Conservation (phyloP, 2,113 vertebrate genomes). For the Mandrillus leucophaeus region DNA sequence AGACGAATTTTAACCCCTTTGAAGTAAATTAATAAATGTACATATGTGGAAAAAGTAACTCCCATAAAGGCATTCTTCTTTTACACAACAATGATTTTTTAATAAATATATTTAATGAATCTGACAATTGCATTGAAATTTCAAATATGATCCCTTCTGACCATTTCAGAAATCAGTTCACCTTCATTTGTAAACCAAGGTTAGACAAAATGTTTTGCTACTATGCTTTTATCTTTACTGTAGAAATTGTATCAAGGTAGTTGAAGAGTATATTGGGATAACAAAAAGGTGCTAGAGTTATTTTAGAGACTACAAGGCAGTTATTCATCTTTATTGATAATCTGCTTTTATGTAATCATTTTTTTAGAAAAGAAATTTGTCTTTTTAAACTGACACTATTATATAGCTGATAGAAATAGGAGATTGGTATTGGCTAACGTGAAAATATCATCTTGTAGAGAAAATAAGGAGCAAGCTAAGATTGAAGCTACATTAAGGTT, state of each 20-base stretch:
- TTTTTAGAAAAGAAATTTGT: not conserved
- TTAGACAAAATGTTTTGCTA: conserved; percentile 19
- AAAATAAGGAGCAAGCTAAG: not conserved
- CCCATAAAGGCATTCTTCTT: conserved; percentile 24
- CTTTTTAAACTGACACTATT: not conserved
- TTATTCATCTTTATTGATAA: not conserved
- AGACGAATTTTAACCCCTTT: not conserved
- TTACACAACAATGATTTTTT: not conserved
- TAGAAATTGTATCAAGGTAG: not conserved
- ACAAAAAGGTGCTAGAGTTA: not conserved
- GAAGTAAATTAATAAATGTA: conserved; percentile 45
- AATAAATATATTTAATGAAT: conserved; percentile 48
- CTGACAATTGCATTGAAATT: not conserved
- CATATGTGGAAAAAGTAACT: not conserved
- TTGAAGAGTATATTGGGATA: not conserved
- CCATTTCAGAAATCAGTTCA: not conserved
- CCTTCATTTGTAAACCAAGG: conserved; percentile 27
- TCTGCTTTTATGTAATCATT: not conserved
- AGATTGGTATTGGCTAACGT: not conserved
- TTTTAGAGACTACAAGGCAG: not conserved
- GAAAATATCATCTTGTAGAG: not conserved
- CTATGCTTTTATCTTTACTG: not conserved
- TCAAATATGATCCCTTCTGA: not conserved
- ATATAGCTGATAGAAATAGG: not conserved
- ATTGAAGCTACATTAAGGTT: not conserved